Evolutionary conservation across 2,888 invertebrate genomes (phyloP), one percentile per base, ranked within the genome.

Genomic region (Tenthredo amoena): DNA sequence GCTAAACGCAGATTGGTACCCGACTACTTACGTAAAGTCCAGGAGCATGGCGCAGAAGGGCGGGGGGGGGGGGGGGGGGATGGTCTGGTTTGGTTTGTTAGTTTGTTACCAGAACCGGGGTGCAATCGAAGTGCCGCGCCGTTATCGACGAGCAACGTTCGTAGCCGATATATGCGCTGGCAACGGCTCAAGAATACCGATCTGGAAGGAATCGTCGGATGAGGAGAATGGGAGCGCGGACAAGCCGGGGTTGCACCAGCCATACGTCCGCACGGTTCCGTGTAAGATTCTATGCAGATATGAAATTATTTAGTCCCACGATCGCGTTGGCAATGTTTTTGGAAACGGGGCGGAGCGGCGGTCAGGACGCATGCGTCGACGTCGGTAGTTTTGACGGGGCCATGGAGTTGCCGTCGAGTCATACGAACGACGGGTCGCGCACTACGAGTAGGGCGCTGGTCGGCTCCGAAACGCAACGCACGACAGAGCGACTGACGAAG

Each of bases 361-460:
- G 86, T n/a, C 72, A 91, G 55, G 85, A 89, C 93, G 93, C 93
- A 88, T 90, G 93, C 93, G 93, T 83, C 85, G 86, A 86, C 85
- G 86, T 86, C 65, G 87, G 89, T 90, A 88, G 90, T 91, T 91
- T 91, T 92, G 92, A 92, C 91, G 90, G 91, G 87, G 91, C 90
- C 90, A 90, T 91, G 90, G 89, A 90, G 93, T 94, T 93, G 94
- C 94, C 94, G 94, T 91, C 91, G 92, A 92, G 92, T 94, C 94
- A 95, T 94, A 95, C 95, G 95, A 95, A 95, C 95, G 95, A 95
- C 94, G 94, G 91, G 94, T 94, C 94, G 94, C 94, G 94, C 95
- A 95, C 94, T 95, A 94, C 94, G 93, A 93, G 94, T 94, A 95
- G 94, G 95, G 95, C 95, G 94, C 93, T 94, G 94, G 94, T 92